phyloP scores from a whole-genome alignment of 2,113 vertebrate species.

The Octodon degus region DNA sequence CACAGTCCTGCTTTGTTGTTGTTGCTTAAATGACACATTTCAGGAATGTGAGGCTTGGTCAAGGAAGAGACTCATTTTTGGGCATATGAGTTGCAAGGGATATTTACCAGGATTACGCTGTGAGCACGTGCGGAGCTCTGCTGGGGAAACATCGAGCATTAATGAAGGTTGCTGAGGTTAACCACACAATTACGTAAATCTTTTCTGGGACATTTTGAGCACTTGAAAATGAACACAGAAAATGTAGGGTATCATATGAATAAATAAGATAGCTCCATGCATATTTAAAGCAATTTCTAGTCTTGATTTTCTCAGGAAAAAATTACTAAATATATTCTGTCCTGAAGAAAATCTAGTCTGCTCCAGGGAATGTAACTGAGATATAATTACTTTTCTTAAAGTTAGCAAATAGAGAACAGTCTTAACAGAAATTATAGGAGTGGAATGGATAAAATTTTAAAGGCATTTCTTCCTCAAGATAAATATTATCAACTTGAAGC shows the following conservation, averaged over 20 bases:
- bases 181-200: background rate
- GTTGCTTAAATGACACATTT: background rate
- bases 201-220: background rate
- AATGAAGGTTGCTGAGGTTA: background rate
- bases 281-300: conserved; percentile 7
- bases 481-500: background rate
- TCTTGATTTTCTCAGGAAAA: background rate
- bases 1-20: background rate
- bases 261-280: background rate
- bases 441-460: background rate
- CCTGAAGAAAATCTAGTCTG: conserved; percentile 2
- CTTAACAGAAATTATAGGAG: background rate
- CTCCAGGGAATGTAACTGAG: background rate
- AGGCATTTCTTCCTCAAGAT: background rate
- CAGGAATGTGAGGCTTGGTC: background rate
- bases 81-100: background rate
- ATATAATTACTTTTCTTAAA: background rate
- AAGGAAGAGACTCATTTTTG: background rate
- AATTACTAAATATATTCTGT: background rate
- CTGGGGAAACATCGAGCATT: background rate
- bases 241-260: background rate
- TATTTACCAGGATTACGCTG: background rate
- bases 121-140: background rate
- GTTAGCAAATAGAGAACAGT: background rate
- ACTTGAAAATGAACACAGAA: conserved; percentile 23